Percentiles rank a stretch among this genome's conserved stretches.
phyloP scores from a whole-genome alignment of 35 echinoderm and acorn worm species.

The Amphiura filiformis region DNA sequence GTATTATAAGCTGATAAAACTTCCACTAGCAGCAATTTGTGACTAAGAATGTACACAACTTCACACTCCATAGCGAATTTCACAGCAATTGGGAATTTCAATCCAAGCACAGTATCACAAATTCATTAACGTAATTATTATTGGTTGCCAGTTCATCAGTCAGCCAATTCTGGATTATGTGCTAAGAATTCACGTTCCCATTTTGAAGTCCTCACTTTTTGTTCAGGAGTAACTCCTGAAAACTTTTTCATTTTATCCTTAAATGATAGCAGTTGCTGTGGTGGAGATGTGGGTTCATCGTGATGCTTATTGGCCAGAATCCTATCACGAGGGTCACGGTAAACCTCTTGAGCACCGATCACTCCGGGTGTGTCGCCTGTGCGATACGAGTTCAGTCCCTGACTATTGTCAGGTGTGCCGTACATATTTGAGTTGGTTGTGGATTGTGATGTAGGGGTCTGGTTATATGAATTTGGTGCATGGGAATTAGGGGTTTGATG shows the following conservation, averaged over 20 bases:
- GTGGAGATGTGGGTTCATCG: conserved; percentile 8
- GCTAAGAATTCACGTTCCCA: conserved; percentile 92
- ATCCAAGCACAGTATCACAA: no score
- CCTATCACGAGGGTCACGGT: conserved; percentile 67
- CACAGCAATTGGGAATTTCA: no score
- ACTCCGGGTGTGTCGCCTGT: conserved; percentile 86
- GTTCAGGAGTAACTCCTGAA: conserved; percentile 50
- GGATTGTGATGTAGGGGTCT: conserved; percentile 20
- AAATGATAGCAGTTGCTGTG: conserved; percentile 59
- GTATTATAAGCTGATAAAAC: no score
- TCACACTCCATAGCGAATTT: no score
- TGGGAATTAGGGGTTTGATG: conserved; percentile 27
- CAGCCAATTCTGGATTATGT: conserved; percentile 62
- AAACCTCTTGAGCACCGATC: conserved; percentile 93
- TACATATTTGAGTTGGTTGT: conserved; percentile 2
- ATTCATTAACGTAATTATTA: no score
- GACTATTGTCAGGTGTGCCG: conserved; percentile 64
- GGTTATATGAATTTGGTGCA: conserved; percentile 24
- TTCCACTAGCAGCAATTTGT: no score
- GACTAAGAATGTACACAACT: no score
- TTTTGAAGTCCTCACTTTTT: conserved; percentile 71
- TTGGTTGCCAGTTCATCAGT: no score
- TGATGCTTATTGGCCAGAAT: conserved; percentile 51
- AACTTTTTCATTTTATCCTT: conserved; percentile 93
- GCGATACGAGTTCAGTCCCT: conserved; percentile 55